phyloP scores from a whole-genome alignment of 1,140 invertebrate species.

The Leptinotarsa defecta region DNA sequence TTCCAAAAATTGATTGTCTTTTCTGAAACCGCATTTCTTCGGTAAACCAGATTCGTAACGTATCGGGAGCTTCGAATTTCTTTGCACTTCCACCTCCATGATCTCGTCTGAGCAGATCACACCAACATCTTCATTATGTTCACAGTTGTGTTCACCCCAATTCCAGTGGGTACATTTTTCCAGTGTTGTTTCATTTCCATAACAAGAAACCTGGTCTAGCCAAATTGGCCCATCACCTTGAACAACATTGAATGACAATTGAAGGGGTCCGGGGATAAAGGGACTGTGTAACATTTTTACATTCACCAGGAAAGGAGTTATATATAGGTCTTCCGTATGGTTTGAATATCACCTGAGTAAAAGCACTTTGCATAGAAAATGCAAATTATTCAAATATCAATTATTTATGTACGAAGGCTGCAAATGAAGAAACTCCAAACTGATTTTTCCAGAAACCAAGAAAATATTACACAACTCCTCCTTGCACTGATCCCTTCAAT shows the following conservation, averaged over 20 bases:
- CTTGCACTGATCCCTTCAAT: too few species aligned
- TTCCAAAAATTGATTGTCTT: constrained; percentile 57
- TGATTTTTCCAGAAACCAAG: too few species aligned
- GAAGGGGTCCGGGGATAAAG: neutral
- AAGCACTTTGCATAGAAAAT: too few species aligned
- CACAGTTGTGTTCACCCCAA: constrained; percentile 76
- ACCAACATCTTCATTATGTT: constrained; percentile 77
- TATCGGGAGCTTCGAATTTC: constrained; percentile 6
- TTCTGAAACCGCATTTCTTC: constrained; percentile 57
- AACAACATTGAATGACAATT: constrained; percentile 5
- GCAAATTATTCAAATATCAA: too few species aligned
- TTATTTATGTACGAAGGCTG: too few species aligned
- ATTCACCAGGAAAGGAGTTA: too few species aligned
- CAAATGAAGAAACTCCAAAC: too few species aligned
- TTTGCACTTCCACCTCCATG: constrained; percentile 19
- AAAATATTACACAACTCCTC: too few species aligned
- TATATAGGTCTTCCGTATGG: too few species aligned
- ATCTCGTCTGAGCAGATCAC: constrained; percentile 61
- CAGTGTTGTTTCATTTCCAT: constrained; percentile 69
- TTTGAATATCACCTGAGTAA: too few species aligned
- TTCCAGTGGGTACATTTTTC: constrained; percentile 66
- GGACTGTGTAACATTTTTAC: too few species aligned
- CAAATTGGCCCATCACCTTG: constrained; percentile 70
- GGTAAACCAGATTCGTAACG: constrained; percentile 21
- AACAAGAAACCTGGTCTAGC: constrained; percentile 74